Evolutionary conservation across 2,113 vertebrate species (phyloP).

Genomic region (Clarias batrachus): DNA sequence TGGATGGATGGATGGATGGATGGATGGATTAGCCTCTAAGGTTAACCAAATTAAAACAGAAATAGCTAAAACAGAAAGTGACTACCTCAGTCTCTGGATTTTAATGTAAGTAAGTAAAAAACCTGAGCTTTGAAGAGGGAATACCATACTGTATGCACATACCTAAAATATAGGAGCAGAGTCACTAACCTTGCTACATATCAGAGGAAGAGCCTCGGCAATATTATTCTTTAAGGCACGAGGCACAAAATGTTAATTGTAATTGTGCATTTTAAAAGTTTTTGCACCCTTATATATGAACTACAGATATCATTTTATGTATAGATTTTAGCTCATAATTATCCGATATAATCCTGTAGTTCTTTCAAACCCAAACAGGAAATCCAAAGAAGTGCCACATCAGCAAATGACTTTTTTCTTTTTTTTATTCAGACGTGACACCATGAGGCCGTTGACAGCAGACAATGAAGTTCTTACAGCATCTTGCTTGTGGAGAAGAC

Average conservation of each 20-base stretch:
- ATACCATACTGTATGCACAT: not conserved
- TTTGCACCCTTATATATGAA: not conserved
- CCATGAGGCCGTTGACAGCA: constrained; percentile 30
- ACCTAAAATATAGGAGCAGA: not conserved
- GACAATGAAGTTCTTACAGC: constrained; percentile 30
- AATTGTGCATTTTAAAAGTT: not conserved
- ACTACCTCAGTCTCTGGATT: not conserved
- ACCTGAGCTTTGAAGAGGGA: not conserved
- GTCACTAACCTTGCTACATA: not conserved
- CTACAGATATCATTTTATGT: not conserved
- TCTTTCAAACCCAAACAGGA: constrained; percentile 12
- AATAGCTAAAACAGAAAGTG: not conserved
- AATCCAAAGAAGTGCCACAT: not conserved
- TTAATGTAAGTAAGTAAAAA: not conserved
- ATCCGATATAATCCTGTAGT: not conserved
- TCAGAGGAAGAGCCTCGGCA: not conserved
- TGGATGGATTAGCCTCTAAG: too few relatives aligned
- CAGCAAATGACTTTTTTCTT: not conserved
- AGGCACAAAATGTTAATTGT: not conserved
- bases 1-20: too few relatives aligned
- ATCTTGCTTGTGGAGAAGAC: constrained; percentile 19
- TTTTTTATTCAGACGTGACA: not conserved
- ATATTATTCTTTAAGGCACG: not conserved
- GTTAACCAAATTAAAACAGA: not conserved
- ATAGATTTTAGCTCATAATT: not conserved